These are phyloP conservation scores for Rafetus swinhoei DNA, from an alignment of 2,113 vertebrate species.

Conservation along the genomic window DNA sequence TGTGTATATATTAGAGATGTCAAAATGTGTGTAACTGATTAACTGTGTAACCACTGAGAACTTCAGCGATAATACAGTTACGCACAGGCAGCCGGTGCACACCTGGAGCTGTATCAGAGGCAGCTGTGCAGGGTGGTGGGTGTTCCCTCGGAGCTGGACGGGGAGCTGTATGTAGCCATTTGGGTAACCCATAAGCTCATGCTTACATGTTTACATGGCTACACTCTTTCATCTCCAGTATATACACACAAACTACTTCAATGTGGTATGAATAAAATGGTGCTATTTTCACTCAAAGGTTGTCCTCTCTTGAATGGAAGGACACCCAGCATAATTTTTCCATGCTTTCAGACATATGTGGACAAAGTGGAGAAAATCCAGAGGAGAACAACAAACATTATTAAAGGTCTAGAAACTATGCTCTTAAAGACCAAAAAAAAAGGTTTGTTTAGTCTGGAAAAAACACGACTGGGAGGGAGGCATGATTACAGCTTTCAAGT, in stretches of 20 bases:
- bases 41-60: too few relatives aligned
- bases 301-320: background rate
- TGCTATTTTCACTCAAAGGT: background rate
- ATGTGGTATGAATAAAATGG: rapidly evolving
- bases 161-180: too few relatives aligned
- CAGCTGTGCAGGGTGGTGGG: too few relatives aligned
- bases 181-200: too few relatives aligned
- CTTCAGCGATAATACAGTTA: too few relatives aligned
- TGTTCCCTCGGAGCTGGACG: too few relatives aligned
- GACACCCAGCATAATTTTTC: background rate
- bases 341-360: background rate
- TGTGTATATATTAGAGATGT: too few relatives aligned
- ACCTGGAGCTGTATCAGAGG: too few relatives aligned
- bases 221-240: too few relatives aligned
- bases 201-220: too few relatives aligned
- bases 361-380: background rate
- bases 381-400: background rate
- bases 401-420: background rate
- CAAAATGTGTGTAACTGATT: too few relatives aligned
- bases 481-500: background rate
- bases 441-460: background rate
- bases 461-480: background rate
- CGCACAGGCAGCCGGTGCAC: too few relatives aligned
- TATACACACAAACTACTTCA: rapidly evolving
- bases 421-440: rapidly evolving